Base-by-base conservation (phyloP, 2,113 vertebrate species). In the Sisor rabdophorus region DNA sequence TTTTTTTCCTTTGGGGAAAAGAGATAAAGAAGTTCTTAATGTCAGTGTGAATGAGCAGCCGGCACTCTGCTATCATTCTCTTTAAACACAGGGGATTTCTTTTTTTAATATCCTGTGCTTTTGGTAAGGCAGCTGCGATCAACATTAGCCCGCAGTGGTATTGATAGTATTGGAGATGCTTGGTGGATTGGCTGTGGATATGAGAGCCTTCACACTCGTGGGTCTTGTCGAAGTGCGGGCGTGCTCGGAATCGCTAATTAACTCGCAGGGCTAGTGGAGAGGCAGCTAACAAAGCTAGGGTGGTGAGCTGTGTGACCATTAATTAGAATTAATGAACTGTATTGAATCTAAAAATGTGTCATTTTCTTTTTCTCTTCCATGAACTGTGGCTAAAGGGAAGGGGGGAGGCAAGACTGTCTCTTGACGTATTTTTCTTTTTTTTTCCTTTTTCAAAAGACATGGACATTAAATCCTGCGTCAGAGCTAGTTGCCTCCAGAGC, bases 11-110 rank as follows among this genome's bases (percentile, higher is more conserved):
- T 90, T 87, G 84, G 91, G 91, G 88, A 88, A 92, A 83, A 90
- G 90, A 91, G 93, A 93, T 93, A 90, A 92, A 92, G 90, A 93
- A 91, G 92, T 92, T 94, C 91, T 94, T 94, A 94, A 95, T 95
- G 95, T 95, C 94, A 95, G 89, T 93, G 87, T 88, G 87, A 94
- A 86, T 87, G 90, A 92, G 86, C 79, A 81, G 77, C 19, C 24
- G 60, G 75, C 75, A 69, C 75, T 32, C 75, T 44, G 61, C 83
- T 83, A 85, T 86, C 85, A 64, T 86, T 79, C 73, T 55, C 60
- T 76, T 77, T 82, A 81, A 84, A 87, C 79, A 85, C 84, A 63
- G 84, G 85, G 82, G 84, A 82, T 81, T 79, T 85, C 79, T 85
- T 87, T 87, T 89, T 91, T 89, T 90, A 89, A 91, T 91, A 90